Base-by-base conservation (phyloP, 2,797 vertebrate genomes). In the Enteromius anoplus region DNA sequence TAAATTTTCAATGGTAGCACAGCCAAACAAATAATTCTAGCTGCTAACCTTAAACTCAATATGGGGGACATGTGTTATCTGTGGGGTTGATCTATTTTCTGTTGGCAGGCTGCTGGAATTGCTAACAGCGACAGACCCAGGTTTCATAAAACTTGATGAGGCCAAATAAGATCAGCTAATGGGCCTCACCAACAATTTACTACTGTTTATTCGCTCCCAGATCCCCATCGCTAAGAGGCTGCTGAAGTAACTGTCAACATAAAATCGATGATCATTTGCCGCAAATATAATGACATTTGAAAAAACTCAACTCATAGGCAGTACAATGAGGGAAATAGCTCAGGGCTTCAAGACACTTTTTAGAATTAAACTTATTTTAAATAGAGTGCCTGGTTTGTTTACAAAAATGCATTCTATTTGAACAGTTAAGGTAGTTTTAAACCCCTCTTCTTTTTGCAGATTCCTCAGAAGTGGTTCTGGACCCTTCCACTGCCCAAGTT, bases 401-500 rank as follows among this genome's bases (percentile, higher is more conserved):
- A 9, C 40, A 42, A 29, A 29, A 62, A 62, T 14, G 0, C 1
- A 15, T 29, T 62, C 58, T 29, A 0, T 64, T 26, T 64, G 14
- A 64, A 64, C n/a, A 5, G 55, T 23, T 23, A 23, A 10, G 11
- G n/a, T 40, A 55, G 10, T 58, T 70, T 42, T 80, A 10, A 47
- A 26, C n/a, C 3, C 2, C 0, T 82, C 7, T 72, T 34, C 1
- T 12, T 69, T 75, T 62, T 3, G 3, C 88, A 95, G 95, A 94
- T 89, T 89, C 89, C 75, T 91, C 92, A 4, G 89, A 93, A 79
- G 92, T 93, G 64, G 69, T 78, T 75, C 84, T 95, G 75, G 92
- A 95, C 88, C 93, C 93, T 1, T 89, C 92, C 14, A 92, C 94
- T 0, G 93, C 94, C 23, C 17, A 94, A 94, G 84, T 91, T 95